A percentile compares a stretch with the other conserved stretches of the same genome.
Evolutionary conservation across 92 coral and sea anemone species (phyloP).

Genomic region (Pocillopora grandis): DNA sequence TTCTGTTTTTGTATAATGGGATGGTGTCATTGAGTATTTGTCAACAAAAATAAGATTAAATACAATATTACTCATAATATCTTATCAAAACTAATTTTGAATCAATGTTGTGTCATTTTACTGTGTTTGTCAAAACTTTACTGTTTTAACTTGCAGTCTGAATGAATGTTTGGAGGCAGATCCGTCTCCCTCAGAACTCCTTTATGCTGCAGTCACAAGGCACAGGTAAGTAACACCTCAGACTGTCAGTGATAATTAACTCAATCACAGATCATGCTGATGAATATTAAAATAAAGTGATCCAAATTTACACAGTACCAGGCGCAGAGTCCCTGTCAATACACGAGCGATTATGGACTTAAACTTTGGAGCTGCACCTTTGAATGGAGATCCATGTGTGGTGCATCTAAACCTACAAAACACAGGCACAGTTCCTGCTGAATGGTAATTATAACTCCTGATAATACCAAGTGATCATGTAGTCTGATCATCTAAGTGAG

Average conservation of each 20-base stretch:
- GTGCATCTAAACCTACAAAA: slow-evolving; percentile 85
- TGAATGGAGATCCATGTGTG: slow-evolving; percentile 68
- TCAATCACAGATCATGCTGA: too few species aligned
- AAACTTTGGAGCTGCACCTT: slow-evolving; percentile 89
- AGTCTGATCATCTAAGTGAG: too few species aligned
- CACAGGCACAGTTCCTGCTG: slow-evolving; percentile 90
- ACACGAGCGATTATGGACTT: slow-evolving; percentile 95
- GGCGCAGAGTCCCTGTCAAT: slow-evolving; percentile 90
- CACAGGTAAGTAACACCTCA: slow-evolving; percentile 66
- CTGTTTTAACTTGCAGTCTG: slow-evolving; percentile 52
- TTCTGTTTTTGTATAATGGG: too few species aligned
- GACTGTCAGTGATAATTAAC: not conserved
- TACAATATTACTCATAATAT: not conserved
- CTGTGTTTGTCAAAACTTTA: not conserved
- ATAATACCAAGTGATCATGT: too few species aligned
- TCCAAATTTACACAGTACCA: slow-evolving; percentile 58
- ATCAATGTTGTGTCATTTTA: not conserved
- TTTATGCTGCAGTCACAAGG: slow-evolving; percentile 90
- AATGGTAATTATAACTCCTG: slow-evolving; percentile 64
- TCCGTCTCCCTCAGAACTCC: slow-evolving; percentile 91
- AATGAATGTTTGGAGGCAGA: slow-evolving; percentile 94
- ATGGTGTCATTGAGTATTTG: too few species aligned
- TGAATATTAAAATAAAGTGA: too few species aligned
- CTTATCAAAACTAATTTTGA: too few species aligned
- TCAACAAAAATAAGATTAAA: too few species aligned